phyloP scores from a whole-genome alignment of 2,113 vertebrate species.

The Sminthopsis crassicaudata region DNA sequence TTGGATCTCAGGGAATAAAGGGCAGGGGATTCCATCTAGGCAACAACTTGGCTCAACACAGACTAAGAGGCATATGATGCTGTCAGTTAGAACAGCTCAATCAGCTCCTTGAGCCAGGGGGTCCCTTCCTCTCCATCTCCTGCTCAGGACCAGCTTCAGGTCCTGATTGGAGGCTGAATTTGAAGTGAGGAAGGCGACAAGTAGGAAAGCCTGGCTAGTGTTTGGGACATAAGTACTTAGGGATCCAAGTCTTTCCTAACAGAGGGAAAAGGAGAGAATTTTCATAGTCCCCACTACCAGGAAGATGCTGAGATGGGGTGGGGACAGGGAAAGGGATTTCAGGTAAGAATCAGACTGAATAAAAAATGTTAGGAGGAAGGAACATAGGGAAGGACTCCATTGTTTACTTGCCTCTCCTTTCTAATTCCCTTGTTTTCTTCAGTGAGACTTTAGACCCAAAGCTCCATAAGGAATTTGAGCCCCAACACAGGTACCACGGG shows the following conservation, averaged over 20 bases:
- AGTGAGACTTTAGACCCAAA: background rate
- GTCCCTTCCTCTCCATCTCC: background rate
- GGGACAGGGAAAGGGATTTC: background rate
- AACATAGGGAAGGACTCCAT: background rate
- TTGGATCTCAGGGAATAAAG: background rate
- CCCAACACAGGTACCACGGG: background rate
- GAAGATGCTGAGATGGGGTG: background rate
- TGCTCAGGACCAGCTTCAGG: background rate
- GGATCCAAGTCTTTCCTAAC: background rate
- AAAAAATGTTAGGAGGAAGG: background rate
- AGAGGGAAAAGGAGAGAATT: background rate
- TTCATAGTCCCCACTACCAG: background rate
- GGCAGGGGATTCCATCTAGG: background rate
- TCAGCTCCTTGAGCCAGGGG: too few relatives aligned
- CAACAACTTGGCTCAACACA: too few relatives aligned
- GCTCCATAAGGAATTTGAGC: background rate
- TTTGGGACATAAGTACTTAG: background rate
- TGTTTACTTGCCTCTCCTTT: background rate
- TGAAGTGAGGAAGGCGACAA: background rate
- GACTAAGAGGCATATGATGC: background rate
- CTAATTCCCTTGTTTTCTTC: background rate
- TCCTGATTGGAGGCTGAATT: background rate
- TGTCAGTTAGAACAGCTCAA: background rate
- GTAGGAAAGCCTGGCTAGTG: background rate
- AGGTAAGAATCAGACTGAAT: background rate